Percentiles rank a stretch among this genome's conserved stretches.
Evolutionary conservation across 1,140 invertebrate genomes (phyloP).

Genomic region (Trichonephila clavipes): DNA sequence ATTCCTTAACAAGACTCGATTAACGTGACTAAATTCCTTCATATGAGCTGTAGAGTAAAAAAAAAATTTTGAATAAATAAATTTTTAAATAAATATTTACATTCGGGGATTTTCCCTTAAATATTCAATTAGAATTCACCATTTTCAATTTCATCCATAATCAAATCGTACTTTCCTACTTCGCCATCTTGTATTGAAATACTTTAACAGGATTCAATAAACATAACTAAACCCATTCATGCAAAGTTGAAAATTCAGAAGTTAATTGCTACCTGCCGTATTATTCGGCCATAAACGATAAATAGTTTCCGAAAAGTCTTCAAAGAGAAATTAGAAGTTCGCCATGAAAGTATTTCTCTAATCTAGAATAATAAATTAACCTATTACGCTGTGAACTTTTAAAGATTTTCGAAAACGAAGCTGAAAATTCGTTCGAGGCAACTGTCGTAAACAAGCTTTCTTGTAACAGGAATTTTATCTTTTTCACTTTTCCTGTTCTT

Average conservation of each 20-base stretch:
- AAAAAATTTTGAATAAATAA: no score
- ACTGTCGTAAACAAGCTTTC: background rate
- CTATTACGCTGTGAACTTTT: background rate
- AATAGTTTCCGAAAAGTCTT: background rate
- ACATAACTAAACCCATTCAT: background rate
- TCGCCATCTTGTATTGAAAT: background rate
- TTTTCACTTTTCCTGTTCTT: background rate
- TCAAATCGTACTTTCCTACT: background rate
- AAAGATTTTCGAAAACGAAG: background rate
- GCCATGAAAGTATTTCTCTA: background rate
- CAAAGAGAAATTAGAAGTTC: constrained; percentile 25
- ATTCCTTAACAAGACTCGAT: no score
- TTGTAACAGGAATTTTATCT: background rate
- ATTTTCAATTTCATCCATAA: no score
- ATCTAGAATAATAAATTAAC: background rate
- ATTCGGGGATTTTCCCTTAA: no score
- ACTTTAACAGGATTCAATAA: background rate
- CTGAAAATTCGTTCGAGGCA: background rate
- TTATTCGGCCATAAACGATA: background rate
- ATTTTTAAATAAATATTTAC: no score
- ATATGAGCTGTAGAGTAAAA: no score
- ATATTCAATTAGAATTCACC: no score
- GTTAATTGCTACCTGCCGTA: background rate
- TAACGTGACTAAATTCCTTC: no score
- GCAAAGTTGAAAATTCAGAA: background rate